Conservation (phyloP, 2,113 vertebrate genomes). For the Lonchura striata region DNA sequence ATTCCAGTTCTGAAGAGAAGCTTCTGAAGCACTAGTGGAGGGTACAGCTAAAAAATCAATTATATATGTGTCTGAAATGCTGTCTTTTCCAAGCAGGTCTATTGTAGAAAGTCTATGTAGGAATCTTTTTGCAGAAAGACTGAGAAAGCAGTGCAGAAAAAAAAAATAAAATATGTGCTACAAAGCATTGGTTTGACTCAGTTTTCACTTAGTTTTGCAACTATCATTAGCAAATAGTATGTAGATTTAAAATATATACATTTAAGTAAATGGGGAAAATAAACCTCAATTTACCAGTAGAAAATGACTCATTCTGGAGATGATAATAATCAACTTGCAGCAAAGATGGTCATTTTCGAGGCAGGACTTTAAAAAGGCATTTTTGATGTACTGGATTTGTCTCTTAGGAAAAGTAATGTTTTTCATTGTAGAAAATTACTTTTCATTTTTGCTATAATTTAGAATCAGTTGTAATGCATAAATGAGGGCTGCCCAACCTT, state of each 20-base stretch:
- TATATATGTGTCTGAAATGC: background rate
- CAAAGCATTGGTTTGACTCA: background rate
- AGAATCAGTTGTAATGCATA: background rate
- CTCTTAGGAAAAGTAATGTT: background rate
- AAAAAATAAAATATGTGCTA: background rate
- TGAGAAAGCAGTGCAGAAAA: background rate
- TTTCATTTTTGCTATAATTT: conserved; percentile 5
- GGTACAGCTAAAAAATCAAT: background rate
- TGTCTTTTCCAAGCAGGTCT: background rate
- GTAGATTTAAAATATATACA: background rate
- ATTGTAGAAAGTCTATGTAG: background rate
- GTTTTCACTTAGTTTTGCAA: background rate
- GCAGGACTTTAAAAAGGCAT: background rate
- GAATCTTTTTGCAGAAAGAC: background rate
- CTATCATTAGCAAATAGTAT: background rate
- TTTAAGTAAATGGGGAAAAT: background rate
- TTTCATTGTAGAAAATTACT: background rate
- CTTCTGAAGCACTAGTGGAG: background rate
- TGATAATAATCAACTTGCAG: background rate
- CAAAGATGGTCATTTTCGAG: background rate
- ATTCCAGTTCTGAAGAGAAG: background rate
- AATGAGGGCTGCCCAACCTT: background rate
- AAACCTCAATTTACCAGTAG: background rate
- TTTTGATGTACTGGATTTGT: background rate
- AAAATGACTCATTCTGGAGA: background rate